These are phyloP conservation scores for Drosophila neotestacea DNA, from an alignment of 2,888 invertebrate species.

Conservation along the genomic window DNA sequence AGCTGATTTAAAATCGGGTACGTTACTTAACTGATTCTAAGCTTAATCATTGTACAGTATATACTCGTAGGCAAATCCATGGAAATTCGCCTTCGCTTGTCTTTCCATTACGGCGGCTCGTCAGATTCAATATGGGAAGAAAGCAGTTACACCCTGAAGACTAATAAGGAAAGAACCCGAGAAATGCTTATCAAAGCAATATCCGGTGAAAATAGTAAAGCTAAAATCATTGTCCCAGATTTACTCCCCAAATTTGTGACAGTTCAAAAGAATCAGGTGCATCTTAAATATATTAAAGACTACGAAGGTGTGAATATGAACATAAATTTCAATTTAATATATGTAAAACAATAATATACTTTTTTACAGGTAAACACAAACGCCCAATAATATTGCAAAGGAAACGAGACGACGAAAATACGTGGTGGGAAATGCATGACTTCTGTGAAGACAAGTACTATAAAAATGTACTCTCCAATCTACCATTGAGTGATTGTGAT, in stretches of 20 bases:
- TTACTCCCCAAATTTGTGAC: constrained; percentile 64
- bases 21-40: not conserved
- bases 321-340: not conserved
- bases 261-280: constrained; percentile 55
- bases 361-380: constrained; percentile 37
- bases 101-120: constrained; percentile 31
- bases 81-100: constrained; percentile 47
- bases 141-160: constrained; percentile 40
- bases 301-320: constrained; percentile 45
- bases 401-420: constrained; percentile 24
- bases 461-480: constrained; percentile 33
- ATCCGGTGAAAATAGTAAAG: constrained; percentile 15
- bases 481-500: constrained; percentile 72
- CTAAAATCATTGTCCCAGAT: constrained; percentile 53
- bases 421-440: constrained; percentile 90
- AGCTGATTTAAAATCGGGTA: constrained; percentile 49
- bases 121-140: constrained; percentile 40
- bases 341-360: not conserved
- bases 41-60: not conserved
- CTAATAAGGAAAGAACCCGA: constrained; percentile 43
- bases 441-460: constrained; percentile 85
- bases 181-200: constrained; percentile 43
- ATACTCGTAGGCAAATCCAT: constrained; percentile 11
- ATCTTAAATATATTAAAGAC: constrained; percentile 52
- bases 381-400: constrained; percentile 55